Percentiles rank a stretch among this genome's conserved stretches.
phyloP scores from a whole-genome alignment of 1,140 invertebrate species.

The Procambarus clarkii region DNA sequence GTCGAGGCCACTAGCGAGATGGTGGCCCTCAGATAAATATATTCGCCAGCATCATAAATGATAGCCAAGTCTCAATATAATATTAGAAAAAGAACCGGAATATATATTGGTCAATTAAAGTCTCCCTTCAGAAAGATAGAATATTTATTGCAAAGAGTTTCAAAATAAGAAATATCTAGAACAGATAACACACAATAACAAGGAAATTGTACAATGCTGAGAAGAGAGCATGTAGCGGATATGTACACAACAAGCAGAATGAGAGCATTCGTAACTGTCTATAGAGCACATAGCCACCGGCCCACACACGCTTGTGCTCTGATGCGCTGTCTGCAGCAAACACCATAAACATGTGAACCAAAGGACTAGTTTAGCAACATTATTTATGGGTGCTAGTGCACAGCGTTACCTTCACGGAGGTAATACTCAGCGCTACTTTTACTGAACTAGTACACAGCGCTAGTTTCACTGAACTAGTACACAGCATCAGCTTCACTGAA shows the following conservation, averaged over 20 bases:
- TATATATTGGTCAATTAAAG: slow-evolving; percentile 8
- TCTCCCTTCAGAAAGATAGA: slow-evolving; percentile 58
- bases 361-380: neutral
- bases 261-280: neutral
- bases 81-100: too few relatives aligned
- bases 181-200: slow-evolving; percentile 65
- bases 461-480: too few relatives aligned
- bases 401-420: too few relatives aligned
- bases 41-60: too few relatives aligned
- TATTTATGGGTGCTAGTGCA: neutral
- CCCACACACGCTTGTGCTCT: neutral
- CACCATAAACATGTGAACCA: neutral
- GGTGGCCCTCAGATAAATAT: too few relatives aligned
- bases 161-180: slow-evolving; percentile 68
- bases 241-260: slow-evolving; percentile 36
- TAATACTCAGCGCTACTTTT: too few relatives aligned
- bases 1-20: too few relatives aligned
- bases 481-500: too few relatives aligned
- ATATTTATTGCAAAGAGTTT: slow-evolving; percentile 67
- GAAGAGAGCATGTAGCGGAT: slow-evolving; percentile 34
- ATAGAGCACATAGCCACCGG: slow-evolving; percentile 25
- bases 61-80: too few relatives aligned
- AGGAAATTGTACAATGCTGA: slow-evolving; percentile 57
- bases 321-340: neutral
- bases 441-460: too few relatives aligned